phyloP scores from a whole-genome alignment of 2,797 vertebrate species.

The Enteromius fasciolatus region DNA sequence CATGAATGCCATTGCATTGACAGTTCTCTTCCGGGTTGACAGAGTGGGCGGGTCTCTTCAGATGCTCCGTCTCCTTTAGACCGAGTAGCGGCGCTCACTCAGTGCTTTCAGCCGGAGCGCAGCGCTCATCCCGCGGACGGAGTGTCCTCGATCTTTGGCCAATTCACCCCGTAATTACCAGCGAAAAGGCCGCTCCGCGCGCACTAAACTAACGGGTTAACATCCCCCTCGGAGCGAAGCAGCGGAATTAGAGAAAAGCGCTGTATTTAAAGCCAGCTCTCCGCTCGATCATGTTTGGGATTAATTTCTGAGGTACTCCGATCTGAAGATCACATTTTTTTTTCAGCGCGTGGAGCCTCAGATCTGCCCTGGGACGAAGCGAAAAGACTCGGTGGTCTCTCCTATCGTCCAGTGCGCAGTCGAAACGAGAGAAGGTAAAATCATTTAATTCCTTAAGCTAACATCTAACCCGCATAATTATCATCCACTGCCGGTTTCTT shows the following conservation, averaged over 20 bases:
- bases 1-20: not conserved
- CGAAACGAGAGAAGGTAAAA: constrained; percentile 28
- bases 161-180: constrained; percentile 28
- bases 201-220: constrained; percentile 11
- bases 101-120: constrained; percentile 50
- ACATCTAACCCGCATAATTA: not conserved
- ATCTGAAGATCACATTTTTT: constrained; percentile 44
- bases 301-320: constrained; percentile 52
- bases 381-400: not conserved
- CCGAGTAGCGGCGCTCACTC: constrained; percentile 52
- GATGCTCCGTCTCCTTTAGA: constrained; percentile 50
- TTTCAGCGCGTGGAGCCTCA: constrained; percentile 4
- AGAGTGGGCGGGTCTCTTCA: constrained; percentile 49
- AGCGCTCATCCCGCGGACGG: constrained; percentile 22
- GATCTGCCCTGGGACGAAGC: constrained; percentile 28
- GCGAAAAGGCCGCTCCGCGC: not conserved
- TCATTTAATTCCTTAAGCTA: not conserved
- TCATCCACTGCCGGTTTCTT: not conserved
- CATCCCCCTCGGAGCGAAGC: not conserved
- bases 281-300: constrained; percentile 36
- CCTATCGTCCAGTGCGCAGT: constrained; percentile 20
- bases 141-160: constrained; percentile 29
- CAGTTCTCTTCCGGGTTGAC: constrained; percentile 58
- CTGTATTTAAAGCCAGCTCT: constrained; percentile 15
- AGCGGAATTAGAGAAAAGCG: not conserved